Evolutionary conservation across 1,140 invertebrate genomes (phyloP).

Genomic region (Tetramorium parvispinum): DNA sequence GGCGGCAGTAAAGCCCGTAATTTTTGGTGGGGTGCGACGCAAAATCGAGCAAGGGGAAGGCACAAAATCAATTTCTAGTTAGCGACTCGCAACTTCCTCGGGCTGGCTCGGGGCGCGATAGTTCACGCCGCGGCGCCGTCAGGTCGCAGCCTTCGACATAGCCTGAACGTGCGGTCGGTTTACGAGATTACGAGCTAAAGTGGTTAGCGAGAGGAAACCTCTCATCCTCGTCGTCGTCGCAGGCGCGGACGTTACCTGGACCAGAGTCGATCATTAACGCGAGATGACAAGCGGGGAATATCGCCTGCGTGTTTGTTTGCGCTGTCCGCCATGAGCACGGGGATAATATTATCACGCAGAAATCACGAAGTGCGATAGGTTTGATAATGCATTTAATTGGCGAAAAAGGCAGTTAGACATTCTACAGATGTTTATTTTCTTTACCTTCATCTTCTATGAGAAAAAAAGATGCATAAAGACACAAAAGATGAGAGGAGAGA

Average conservation of each 20-base stretch:
- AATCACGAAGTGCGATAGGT: background rate
- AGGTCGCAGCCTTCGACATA: conserved; percentile 52
- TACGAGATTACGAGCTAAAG: conserved; percentile 70
- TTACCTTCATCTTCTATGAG: background rate
- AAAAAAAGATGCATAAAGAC: background rate
- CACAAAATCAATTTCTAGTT: conserved; percentile 67
- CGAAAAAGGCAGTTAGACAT: background rate
- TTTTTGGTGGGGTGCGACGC: conserved; percentile 47
- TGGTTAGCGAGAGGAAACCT: conserved; percentile 59
- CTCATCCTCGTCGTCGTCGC: background rate
- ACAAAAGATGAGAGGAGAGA: background rate
- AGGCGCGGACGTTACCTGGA: conserved; percentile 42
- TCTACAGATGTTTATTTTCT: background rate
- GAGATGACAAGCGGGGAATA: conserved; percentile 46
- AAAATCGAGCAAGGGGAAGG: conserved; percentile 11
- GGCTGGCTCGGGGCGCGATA: conserved; percentile 46
- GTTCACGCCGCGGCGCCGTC: conserved; percentile 64
- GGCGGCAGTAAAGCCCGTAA: conserved; percentile 42
- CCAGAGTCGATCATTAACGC: conserved; percentile 48
- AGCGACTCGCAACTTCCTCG: conserved; percentile 59
- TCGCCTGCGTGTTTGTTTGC: conserved; percentile 21
- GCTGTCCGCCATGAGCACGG: background rate
- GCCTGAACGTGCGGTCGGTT: conserved; percentile 62
- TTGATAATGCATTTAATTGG: conserved; percentile 1
- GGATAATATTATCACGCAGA: background rate